Evolutionary conservation across 2,888 invertebrate genomes (phyloP), one percentile per base, ranked within the genome.

Genomic region (Lithophane ornitopus): DNA sequence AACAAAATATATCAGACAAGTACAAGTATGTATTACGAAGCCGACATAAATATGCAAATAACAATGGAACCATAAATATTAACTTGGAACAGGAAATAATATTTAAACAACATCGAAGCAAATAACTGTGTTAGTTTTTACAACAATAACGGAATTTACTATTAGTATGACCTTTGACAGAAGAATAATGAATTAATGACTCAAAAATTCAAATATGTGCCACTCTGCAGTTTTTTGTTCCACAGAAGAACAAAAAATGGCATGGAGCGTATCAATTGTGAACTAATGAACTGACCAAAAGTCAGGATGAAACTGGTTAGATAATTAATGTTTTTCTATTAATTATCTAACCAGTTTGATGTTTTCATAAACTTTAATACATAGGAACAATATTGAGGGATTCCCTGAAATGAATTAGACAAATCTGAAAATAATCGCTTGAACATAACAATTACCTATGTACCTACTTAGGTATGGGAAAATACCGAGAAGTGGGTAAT

Each of bases 31-130:
- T 67, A 65, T 72, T 74, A 68, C 68, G 49, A 72, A 72, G 81
- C 62, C 3, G 56, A 65, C 41, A 9, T 28, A 52, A 41, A 46
- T 70, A 73, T 70, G 71, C 65, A 78, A 85, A 86, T 73, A 85
- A 79, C 76, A 81, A 78, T 81, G 69, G 61, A 11, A 22, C 44
- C 56, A 77, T 87, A 81, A 87, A 85, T 82, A 82, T 74, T 75
- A 72, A 65, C 59, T 62, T 16, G 61, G 62, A 79, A 65, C 86
- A 84, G 86, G 85, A 85, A 86, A 86, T 75, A 67, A 67, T 86
- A 76, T 81, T 86, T 83, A 66, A 76, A 82, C 67, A 65, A 81
- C 79, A 77, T 76, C 34, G 61, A 72, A 77, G 58, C 59, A 76
- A 79, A 85, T 70, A 83, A 63, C 67, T 65, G 54, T 71, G 73